Conservation (phyloP, 2,113 vertebrate species). For the Lycocorax pyrrhopterus region DNA sequence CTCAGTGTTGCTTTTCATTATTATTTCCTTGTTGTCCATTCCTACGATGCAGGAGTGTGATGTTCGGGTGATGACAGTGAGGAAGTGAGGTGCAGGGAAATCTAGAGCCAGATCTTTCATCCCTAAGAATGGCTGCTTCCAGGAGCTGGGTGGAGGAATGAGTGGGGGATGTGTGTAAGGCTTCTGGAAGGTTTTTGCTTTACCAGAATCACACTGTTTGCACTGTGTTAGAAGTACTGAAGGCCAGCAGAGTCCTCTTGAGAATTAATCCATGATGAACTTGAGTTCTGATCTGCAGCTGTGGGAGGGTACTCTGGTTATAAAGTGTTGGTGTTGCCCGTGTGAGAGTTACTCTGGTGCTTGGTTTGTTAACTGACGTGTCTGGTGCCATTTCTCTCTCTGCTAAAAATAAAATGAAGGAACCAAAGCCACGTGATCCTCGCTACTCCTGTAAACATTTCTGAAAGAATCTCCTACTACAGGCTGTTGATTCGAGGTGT, state of each 20-base stretch:
- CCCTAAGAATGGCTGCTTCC: not conserved
- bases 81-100: not conserved
- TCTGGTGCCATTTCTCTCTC: not conserved
- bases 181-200: not conserved
- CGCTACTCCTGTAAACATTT: not conserved
- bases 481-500: slow-evolving; percentile 2
- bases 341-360: not conserved
- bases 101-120: not conserved
- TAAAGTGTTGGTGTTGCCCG: not conserved
- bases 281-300: not conserved
- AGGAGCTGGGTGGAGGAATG: not conserved
- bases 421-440: not conserved
- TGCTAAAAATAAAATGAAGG: slow-evolving; percentile 30
- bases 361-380: not conserved
- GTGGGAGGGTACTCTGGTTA: not conserved
- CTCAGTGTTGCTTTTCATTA: not conserved
- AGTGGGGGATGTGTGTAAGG: not conserved
- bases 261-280: not conserved
- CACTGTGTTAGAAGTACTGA: not conserved
- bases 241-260: not conserved
- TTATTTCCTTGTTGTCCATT: not conserved
- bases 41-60: not conserved
- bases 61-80: not conserved
- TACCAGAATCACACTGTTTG: not conserved
- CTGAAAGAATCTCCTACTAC: not conserved